These are phyloP conservation scores for Thyatira batis DNA, from an alignment of 2,888 invertebrate species.

Conservation along the genomic window DNA sequence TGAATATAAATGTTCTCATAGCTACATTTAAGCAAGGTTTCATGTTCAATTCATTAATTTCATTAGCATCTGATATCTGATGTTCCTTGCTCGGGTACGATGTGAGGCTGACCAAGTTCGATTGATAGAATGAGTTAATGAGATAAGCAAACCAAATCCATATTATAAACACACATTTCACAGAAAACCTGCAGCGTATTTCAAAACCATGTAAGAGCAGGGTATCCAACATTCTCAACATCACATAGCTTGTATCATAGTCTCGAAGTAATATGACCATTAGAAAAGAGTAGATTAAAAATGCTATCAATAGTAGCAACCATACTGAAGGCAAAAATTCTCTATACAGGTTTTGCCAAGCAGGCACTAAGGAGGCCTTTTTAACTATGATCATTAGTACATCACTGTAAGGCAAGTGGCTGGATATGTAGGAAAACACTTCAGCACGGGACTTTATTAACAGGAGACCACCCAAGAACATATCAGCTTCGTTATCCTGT, in stretches of 20 bases:
- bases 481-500: constrained; percentile 17
- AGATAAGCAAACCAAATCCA: constrained; percentile 45
- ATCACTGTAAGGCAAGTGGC: constrained; percentile 17
- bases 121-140: constrained; percentile 40
- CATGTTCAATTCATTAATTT: constrained; percentile 29
- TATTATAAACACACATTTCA: constrained; percentile 28
- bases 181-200: constrained; percentile 23
- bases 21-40: constrained; percentile 36
- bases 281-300: constrained; percentile 6
- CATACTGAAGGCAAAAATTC: constrained; percentile 36
- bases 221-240: constrained; percentile 32
- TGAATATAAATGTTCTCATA: constrained; percentile 8
- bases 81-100: constrained; percentile 34
- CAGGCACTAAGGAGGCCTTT: constrained; percentile 21
- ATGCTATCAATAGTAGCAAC: constrained; percentile 26
- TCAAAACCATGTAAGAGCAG: constrained; percentile 32
- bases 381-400: constrained; percentile 33
- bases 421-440: not conserved
- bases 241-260: constrained; percentile 22
- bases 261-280: constrained; percentile 2
- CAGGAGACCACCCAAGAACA: constrained; percentile 31
- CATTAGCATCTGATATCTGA: constrained; percentile 40
- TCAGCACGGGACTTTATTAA: constrained; percentile 8
- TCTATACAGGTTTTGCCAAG: constrained; percentile 32
- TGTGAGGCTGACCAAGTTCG: constrained; percentile 38